A percentile compares a stretch with the other conserved stretches of the same genome.
Conservation (phyloP, 2,888 invertebrate genomes). For the Drosophila picticornis region DNA sequence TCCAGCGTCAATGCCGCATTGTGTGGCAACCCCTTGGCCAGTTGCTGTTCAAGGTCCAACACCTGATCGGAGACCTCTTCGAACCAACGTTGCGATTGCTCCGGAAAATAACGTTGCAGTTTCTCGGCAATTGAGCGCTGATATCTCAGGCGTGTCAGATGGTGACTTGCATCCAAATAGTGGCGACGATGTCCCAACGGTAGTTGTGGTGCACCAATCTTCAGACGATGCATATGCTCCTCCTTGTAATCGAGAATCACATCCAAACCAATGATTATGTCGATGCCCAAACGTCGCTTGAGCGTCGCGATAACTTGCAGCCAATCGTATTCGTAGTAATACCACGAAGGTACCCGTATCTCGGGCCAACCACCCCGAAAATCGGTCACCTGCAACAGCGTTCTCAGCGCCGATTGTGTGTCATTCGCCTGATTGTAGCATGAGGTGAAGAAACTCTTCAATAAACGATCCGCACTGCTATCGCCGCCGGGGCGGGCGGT, state of each 20-base stretch:
- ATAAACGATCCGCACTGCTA: slow-evolving; percentile 68
- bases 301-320: slow-evolving; percentile 76
- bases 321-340: slow-evolving; percentile 81
- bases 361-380: slow-evolving; percentile 83
- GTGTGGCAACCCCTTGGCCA: slow-evolving; percentile 81
- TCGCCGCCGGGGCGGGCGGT: slow-evolving; percentile 53
- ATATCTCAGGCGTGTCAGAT: slow-evolving; percentile 61
- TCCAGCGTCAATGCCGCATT: slow-evolving; percentile 71
- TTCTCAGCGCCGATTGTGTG: slow-evolving; percentile 56
- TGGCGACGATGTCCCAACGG: slow-evolving; percentile 63
- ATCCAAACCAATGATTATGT: slow-evolving; percentile 82
- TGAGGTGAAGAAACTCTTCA: slow-evolving; percentile 80
- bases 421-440: slow-evolving; percentile 67
- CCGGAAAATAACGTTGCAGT: slow-evolving; percentile 68
- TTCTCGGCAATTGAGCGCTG: slow-evolving; percentile 64
- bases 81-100: slow-evolving; percentile 71
- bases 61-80: slow-evolving; percentile 78
- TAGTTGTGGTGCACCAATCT: slow-evolving; percentile 80
- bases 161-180: slow-evolving; percentile 63
- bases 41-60: slow-evolving; percentile 72
- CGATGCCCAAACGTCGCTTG: slow-evolving; percentile 77
- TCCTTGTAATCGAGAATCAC: slow-evolving; percentile 80
- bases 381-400: slow-evolving; percentile 68
- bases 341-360: slow-evolving; percentile 74
- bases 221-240: slow-evolving; percentile 76